Conservation (phyloP, 2,888 invertebrate species). For the Plagodis pulveraria region DNA sequence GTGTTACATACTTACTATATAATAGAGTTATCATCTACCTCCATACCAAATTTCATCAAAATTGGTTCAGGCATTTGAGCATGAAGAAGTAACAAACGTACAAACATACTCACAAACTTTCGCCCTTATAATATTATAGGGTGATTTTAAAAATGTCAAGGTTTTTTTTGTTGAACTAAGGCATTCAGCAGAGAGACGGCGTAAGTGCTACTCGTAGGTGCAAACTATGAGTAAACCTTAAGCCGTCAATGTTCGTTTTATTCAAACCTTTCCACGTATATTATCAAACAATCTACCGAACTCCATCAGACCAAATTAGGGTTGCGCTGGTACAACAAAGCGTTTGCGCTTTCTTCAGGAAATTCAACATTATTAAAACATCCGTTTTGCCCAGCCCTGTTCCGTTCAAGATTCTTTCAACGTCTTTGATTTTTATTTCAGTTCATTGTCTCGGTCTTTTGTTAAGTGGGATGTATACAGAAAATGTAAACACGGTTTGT, state of each 20-base stretch:
- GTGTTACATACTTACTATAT: no score
- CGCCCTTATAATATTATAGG: no score
- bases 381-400: slow-evolving; percentile 49
- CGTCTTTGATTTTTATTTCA: slow-evolving; percentile 29
- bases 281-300: slow-evolving; percentile 41
- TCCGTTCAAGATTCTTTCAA: slow-evolving; percentile 32
- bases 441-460: slow-evolving; percentile 32
- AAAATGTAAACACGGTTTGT: slow-evolving; percentile 24
- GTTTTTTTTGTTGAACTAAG: no score
- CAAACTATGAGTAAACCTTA: neutral
- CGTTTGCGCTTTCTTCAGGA: slow-evolving; percentile 52
- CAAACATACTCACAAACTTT: no score
- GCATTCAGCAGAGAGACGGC: no score
- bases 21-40: no score
- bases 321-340: slow-evolving; percentile 52
- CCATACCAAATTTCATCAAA: no score
- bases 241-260: neutral
- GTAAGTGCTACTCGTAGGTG: no score
- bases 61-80: no score
- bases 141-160: no score
- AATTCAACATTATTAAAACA: slow-evolving; percentile 62
- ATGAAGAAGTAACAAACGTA: no score
- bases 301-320: slow-evolving; percentile 57
- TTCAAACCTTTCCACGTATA: neutral
- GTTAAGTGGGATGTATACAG: slow-evolving; percentile 27